Evolutionary conservation across 1,140 invertebrate genomes (phyloP).

Genomic region (Caenorhabditis remanei): DNA sequence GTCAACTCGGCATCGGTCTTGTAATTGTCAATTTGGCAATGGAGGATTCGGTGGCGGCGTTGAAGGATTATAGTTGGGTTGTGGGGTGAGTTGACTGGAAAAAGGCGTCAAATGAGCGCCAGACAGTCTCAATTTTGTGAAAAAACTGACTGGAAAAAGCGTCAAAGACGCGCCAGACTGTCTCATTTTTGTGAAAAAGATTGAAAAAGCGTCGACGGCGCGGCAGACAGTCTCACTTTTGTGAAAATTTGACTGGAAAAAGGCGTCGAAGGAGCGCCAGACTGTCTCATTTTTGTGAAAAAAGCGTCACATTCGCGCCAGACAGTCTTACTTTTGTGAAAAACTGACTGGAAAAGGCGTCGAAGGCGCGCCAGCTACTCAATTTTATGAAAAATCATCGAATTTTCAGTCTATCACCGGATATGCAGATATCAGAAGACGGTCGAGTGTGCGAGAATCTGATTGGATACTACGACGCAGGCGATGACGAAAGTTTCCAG

Average conservation of each 20-base stretch:
- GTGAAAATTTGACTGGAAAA: not conserved
- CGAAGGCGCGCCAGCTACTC: no score
- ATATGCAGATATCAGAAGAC: conserved; percentile 59
- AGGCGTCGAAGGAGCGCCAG: no score
- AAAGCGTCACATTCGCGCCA: no score
- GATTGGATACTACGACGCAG: conserved; percentile 44
- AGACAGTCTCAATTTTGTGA: not conserved
- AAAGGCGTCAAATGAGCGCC: no score
- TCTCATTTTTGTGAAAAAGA: no score
- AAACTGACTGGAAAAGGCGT: no score
- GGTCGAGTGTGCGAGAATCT: conserved; percentile 52
- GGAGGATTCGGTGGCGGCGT: conserved; percentile 65
- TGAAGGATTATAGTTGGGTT: conserved; percentile 61
- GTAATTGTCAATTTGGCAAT: conserved; percentile 60
- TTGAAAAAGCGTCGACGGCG: not conserved
- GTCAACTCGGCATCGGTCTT: conserved; percentile 64
- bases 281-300: no score
- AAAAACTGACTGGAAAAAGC: not conserved
- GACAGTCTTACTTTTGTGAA: no score
- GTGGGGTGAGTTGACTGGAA: conserved; percentile 46
- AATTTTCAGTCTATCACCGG: conserved; percentile 43
- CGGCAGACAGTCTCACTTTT: not conserved
- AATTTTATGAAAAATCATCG: not conserved
- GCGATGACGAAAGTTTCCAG: conserved; percentile 65
- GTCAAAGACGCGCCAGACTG: no score